A percentile compares a stretch with the other conserved stretches of the same genome.
These are phyloP conservation scores for Rhagium mordax DNA, from an alignment of 2,888 invertebrate genomes.

Conservation along the genomic window DNA sequence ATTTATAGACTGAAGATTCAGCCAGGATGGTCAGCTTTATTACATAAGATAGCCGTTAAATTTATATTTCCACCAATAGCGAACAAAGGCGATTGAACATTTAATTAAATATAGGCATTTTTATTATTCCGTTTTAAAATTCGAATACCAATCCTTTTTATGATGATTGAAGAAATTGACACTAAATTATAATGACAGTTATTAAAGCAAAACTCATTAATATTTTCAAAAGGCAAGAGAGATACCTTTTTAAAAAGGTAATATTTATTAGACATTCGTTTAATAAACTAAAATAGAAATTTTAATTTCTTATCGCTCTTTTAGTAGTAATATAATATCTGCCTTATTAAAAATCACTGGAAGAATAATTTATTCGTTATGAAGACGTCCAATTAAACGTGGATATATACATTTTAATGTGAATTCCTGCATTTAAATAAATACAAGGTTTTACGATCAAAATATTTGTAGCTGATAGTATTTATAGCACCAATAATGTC, in stretches of 20 bases:
- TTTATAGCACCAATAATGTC: constrained; percentile 13
- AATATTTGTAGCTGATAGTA: constrained; percentile 27
- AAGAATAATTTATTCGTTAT: constrained; percentile 28
- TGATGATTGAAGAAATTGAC: constrained; percentile 28
- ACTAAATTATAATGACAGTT: constrained; percentile 33
- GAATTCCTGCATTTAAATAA: constrained; percentile 32
- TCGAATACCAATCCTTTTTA: constrained; percentile 14
- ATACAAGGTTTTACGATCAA: constrained; percentile 30
- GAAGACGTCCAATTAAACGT: constrained; percentile 32
- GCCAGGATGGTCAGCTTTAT: constrained; percentile 36
- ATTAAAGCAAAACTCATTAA: constrained; percentile 34
- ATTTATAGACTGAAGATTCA: constrained; percentile 21
- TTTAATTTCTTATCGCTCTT: constrained; percentile 24
- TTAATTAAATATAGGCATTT: constrained; percentile 18
- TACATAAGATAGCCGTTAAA: constrained; percentile 42
- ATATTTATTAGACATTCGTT: constrained; percentile 31
- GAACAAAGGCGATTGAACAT: constrained; percentile 27
- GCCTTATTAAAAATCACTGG: constrained; percentile 22
- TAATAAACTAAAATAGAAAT: constrained; percentile 31
- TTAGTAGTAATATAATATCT: constrained; percentile 28
- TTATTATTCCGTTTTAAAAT: constrained; percentile 18
- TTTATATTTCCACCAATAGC: constrained; percentile 36
- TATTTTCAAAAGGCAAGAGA: constrained; percentile 12
- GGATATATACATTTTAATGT: constrained; percentile 30
- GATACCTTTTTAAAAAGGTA: constrained; percentile 20